Conservation (phyloP, 1,140 invertebrate species). For the Trichonephila inaurata region DNA sequence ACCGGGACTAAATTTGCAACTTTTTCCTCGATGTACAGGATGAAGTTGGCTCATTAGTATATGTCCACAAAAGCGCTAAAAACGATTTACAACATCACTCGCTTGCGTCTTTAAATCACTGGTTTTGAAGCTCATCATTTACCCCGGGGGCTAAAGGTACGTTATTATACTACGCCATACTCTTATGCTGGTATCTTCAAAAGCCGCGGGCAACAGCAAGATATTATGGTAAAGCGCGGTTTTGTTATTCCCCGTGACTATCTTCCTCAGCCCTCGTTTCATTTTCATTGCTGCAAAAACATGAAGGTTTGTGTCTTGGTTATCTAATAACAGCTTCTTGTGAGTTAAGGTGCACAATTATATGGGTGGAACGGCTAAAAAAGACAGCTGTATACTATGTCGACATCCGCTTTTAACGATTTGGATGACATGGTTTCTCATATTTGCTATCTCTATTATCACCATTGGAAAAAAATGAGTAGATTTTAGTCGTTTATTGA, state of each 20-base stretch:
- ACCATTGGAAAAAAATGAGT: background rate
- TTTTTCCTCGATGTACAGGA: slow-evolving; percentile 13
- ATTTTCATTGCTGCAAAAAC: slow-evolving; percentile 5
- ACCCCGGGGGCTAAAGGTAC: slow-evolving; percentile 31
- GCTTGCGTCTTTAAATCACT: slow-evolving; percentile 66
- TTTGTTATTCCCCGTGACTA: slow-evolving; percentile 29
- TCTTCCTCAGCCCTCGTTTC: background rate
- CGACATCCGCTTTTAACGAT: slow-evolving; percentile 37
- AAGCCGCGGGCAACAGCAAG: background rate
- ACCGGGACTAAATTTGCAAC: background rate
- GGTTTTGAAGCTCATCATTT: slow-evolving; percentile 67
- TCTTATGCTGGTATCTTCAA: background rate
- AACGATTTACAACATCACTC: slow-evolving; percentile 73
- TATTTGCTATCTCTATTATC: background rate
- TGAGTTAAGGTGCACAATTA: slow-evolving; percentile 16
- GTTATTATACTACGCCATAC: slow-evolving; percentile 50
- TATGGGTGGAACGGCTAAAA: background rate
- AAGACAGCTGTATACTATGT: slow-evolving; percentile 24
- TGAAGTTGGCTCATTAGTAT: slow-evolving; percentile 71
- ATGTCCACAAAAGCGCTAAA: slow-evolving; percentile 71
- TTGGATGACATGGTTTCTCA: background rate
- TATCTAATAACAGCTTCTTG: slow-evolving; percentile 45
- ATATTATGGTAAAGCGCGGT: slow-evolving; percentile 49
- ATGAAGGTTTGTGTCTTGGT: slow-evolving; percentile 1
- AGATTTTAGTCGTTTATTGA: background rate